These are phyloP conservation scores for Aptenodytes forsteri DNA, from an alignment of 2,113 vertebrate species.

Conservation along the genomic window DNA sequence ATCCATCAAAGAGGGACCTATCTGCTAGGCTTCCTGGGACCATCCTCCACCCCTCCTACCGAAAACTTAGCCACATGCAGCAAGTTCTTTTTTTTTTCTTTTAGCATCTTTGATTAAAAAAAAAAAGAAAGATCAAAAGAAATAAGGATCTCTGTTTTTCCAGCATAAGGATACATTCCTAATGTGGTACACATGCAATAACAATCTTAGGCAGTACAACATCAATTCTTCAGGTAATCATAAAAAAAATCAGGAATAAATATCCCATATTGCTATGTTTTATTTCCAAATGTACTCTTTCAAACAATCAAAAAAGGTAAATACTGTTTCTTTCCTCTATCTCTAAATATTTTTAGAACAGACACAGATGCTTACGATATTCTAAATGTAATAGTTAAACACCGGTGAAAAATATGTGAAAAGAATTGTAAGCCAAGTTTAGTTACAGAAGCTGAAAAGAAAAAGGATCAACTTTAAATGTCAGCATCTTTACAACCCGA, in stretches of 20 bases:
- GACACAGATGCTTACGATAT: not conserved
- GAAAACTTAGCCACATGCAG: not conserved
- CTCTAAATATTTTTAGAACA: not conserved
- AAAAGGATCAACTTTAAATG: not conserved
- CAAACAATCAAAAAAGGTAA: not conserved
- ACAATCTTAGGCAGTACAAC: not conserved
- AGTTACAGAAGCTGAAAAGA: not conserved
- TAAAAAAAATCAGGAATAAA: not conserved
- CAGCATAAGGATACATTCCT: not conserved
- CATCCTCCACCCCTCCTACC: not conserved
- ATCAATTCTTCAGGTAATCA: not conserved
- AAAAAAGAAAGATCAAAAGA: not conserved
- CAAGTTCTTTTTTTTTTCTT: not conserved
- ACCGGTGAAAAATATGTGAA: not conserved
- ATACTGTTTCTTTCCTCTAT: not conserved
- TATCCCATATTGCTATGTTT: not conserved
- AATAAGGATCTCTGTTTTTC: not conserved
- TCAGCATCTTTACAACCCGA: not conserved
- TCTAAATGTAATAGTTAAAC: not conserved
- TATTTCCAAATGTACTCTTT: not conserved
- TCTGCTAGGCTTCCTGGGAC: not conserved
- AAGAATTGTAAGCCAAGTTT: not conserved
- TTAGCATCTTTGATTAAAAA: not conserved
- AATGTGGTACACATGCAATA: not conserved
- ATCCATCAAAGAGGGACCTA: not conserved